Evolutionary conservation across 2,797 vertebrate genomes (phyloP).

Genomic region (Sardinella longiceps): DNA sequence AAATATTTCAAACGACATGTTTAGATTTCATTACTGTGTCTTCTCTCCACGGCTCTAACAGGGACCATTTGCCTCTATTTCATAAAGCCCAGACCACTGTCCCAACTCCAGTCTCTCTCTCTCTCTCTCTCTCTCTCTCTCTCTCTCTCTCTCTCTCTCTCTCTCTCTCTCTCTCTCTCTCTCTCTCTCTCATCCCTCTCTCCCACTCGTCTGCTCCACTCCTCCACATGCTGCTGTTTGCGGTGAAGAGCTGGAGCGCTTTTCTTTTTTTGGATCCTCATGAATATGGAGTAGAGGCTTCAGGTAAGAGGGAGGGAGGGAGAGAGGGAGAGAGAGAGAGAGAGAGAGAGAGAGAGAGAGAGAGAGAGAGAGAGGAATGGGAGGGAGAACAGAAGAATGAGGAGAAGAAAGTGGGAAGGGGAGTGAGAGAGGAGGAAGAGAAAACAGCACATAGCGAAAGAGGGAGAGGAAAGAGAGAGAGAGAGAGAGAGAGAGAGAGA

Average conservation of each 20-base stretch:
- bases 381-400: slow-evolving; percentile 51
- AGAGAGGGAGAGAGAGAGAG: slow-evolving; percentile 13
- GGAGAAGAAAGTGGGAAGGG: slow-evolving; percentile 49
- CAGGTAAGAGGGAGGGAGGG: slow-evolving; percentile 44
- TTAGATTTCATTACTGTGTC: background rate
- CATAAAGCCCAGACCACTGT: too few relatives aligned
- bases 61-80: background rate
- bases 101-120: too few relatives aligned
- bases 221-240: background rate
- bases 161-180: slow-evolving; percentile 5
- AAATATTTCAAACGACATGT: slow-evolving; percentile 28
- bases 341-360: background rate
- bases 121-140: too few relatives aligned
- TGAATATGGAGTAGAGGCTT: slow-evolving; percentile 67
- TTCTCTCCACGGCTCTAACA: background rate
- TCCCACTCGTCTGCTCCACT: background rate
- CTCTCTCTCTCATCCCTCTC: slow-evolving; percentile 39
- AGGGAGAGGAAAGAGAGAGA: slow-evolving; percentile 4
- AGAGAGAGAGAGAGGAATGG: slow-evolving; percentile 34
- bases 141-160: background rate
- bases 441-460: background rate
- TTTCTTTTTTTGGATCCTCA: slow-evolving; percentile 50
- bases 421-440: slow-evolving; percentile 32
- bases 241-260: background rate
- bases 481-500: too few relatives aligned